These are phyloP conservation scores for Limnothrissa miodon DNA, from an alignment of 2,113 vertebrate genomes.

Conservation along the genomic window DNA sequence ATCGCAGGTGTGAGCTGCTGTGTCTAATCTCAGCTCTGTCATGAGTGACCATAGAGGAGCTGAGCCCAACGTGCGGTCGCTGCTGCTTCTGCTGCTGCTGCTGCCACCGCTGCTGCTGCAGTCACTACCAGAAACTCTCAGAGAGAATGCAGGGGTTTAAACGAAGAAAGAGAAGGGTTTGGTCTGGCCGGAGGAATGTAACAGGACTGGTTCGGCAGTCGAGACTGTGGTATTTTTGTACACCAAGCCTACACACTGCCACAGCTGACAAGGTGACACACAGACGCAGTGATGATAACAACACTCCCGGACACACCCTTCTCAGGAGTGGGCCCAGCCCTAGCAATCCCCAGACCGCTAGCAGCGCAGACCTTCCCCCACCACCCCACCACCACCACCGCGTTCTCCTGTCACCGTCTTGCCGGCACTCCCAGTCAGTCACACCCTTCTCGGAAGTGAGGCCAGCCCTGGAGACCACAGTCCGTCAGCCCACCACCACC, in stretches of 20 bases:
- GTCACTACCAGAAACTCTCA: background rate
- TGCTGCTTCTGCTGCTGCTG: no score
- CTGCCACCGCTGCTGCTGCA: no score
- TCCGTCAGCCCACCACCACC: background rate
- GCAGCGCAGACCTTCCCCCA: background rate
- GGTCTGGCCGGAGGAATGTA: background rate
- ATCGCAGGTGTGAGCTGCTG: background rate
- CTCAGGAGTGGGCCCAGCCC: background rate
- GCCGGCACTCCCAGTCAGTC: no score
- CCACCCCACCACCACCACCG: background rate
- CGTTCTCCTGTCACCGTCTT: background rate
- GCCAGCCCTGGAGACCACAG: no score
- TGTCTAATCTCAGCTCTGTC: background rate
- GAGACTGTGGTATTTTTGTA: background rate
- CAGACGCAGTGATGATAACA: background rate
- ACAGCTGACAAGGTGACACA: slow-evolving; percentile 1
- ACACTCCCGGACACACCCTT: background rate
- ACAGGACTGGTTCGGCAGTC: background rate
- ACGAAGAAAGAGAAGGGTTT: background rate
- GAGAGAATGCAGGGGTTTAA: background rate
- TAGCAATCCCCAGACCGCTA: background rate
- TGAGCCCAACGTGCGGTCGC: background rate
- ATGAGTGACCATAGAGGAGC: background rate
- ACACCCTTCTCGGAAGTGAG: no score
- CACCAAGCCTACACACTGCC: background rate